Conservation (phyloP, 2,888 invertebrate species). For the Rhagonycha lutea region DNA sequence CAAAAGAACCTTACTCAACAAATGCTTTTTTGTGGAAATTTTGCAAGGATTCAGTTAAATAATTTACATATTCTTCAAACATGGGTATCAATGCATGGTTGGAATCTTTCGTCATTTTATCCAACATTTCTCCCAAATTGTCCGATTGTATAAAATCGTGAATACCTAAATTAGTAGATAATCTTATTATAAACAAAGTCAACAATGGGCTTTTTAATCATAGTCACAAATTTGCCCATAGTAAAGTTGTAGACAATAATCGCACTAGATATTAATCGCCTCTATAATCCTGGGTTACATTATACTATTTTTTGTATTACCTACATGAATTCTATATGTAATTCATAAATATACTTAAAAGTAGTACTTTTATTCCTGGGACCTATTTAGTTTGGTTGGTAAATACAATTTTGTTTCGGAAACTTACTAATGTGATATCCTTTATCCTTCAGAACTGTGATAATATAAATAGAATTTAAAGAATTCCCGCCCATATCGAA, state of each 20-base stretch:
- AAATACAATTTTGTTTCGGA: no score
- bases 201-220: no score
- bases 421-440: conserved; percentile 79
- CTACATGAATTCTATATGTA: no score
- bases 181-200: not conserved
- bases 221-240: no score
- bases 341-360: no score
- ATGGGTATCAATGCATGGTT: conserved; percentile 36
- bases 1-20: conserved; percentile 66
- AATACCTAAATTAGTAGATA: conserved; percentile 58
- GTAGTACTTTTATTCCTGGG: no score
- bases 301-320: no score
- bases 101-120: conserved; percentile 57
- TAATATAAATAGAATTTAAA: conserved; percentile 81
- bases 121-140: conserved; percentile 70
- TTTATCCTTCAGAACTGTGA: conserved; percentile 73
- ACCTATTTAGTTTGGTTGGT: no score
- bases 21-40: conserved; percentile 68
- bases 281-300: no score
- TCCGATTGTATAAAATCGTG: conserved; percentile 77
- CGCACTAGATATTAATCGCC: no score
- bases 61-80: conserved; percentile 47
- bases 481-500: conserved; percentile 87
- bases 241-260: no score
- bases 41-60: conserved; percentile 59